Conservation (phyloP, 2,888 invertebrate species). For the Melinaea menophilus region DNA sequence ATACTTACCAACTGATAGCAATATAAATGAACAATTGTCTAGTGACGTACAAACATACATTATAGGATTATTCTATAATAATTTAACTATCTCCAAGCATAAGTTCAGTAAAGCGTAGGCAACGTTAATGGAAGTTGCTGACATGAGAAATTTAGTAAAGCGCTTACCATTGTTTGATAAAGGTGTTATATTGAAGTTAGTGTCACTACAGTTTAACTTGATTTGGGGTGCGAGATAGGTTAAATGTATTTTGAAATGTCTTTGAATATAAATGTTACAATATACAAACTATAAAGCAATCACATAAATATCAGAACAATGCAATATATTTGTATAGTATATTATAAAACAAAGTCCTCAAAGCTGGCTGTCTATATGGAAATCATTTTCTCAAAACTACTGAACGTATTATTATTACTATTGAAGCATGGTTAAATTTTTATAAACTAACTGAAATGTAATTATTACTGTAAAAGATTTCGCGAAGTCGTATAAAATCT, state of each 20-base stretch:
- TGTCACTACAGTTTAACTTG: conserved; percentile 27
- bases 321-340: not conserved
- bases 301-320: conserved; percentile 11
- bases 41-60: conserved; percentile 3
- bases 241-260: conserved; percentile 15
- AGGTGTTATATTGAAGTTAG: conserved; percentile 28
- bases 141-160: conserved; percentile 32
- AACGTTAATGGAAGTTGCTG: conserved; percentile 32
- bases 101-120: conserved; percentile 34
- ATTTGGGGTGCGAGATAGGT: conserved; percentile 20
- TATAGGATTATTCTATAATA: conserved; percentile 23
- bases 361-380: too few relatives aligned
- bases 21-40: conserved; percentile 1
- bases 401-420: too few relatives aligned
- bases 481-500: too few relatives aligned
- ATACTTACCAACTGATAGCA: not conserved
- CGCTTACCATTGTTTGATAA: conserved; percentile 33
- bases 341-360: too few relatives aligned
- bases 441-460: too few relatives aligned
- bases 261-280: not conserved
- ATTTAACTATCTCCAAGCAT: conserved; percentile 30
- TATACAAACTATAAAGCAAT: conserved; percentile 4
- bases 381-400: too few relatives aligned
- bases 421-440: too few relatives aligned
- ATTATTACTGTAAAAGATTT: too few relatives aligned